Evolutionary conservation across 2,797 vertebrate genomes (phyloP).

Genomic region (Crossoptilon crossoptilon): DNA sequence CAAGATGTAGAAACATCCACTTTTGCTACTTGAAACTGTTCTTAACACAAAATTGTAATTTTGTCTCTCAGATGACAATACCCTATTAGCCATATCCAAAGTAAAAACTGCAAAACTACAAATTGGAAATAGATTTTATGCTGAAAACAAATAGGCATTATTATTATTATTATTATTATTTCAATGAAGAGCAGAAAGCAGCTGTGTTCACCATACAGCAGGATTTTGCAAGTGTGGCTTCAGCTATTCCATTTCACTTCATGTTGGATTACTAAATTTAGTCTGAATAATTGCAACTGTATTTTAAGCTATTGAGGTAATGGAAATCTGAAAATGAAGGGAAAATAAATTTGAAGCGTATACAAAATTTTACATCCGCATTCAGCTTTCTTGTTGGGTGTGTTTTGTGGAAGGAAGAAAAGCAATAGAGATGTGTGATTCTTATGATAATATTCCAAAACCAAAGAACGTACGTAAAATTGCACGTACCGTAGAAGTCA

Average conservation of each 20-base stretch:
- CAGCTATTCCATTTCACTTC: not conserved
- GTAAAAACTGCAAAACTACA: constrained; percentile 47
- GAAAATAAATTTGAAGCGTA: not conserved
- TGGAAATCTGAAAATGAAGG: not conserved
- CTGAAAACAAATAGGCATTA: constrained; percentile 26
- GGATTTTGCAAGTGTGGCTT: not conserved
- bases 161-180: not conserved
- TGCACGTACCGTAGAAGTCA: rapidly evolving
- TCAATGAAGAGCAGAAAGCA: not conserved
- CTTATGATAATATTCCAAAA: not conserved
- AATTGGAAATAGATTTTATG: constrained; percentile 20
- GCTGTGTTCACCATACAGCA: not conserved
- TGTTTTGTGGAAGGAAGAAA: not conserved
- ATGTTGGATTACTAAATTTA: not conserved
- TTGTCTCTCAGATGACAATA: constrained; percentile 43
- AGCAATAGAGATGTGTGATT: not conserved
- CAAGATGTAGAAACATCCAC: constrained; percentile 20
- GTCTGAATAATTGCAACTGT: not conserved
- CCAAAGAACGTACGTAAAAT: not conserved
- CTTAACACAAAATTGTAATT: constrained; percentile 56
- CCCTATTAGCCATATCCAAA: constrained; percentile 32
- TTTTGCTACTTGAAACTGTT: constrained; percentile 28
- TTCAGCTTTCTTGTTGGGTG: not conserved
- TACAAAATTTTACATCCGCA: not conserved
- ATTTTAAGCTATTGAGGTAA: not conserved